Conservation (phyloP, 2,113 vertebrate species). For the Bubo scandiacus region DNA sequence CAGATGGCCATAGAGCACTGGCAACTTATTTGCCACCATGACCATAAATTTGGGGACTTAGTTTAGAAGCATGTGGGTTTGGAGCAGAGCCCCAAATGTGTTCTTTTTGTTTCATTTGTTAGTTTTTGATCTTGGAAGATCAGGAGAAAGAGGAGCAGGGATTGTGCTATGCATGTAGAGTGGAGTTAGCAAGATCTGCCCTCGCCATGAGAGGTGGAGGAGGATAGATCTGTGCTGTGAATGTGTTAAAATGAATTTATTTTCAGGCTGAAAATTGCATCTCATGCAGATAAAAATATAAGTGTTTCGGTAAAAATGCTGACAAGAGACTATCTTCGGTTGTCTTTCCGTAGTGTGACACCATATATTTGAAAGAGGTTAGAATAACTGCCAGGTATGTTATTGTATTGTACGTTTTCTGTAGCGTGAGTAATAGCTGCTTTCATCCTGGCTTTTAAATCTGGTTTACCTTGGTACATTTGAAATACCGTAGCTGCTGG, state of each 20-base stretch:
- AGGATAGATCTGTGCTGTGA: slow-evolving; percentile 6
- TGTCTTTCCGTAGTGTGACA: neutral
- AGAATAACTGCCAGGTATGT: neutral
- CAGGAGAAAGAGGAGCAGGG: neutral
- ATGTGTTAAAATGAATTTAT: neutral
- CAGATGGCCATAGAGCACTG: neutral
- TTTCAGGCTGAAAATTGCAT: slow-evolving; percentile 21
- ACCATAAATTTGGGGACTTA: neutral
- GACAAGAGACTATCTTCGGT: neutral
- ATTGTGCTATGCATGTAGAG: neutral
- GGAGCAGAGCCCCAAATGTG: neutral
- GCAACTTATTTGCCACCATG: neutral
- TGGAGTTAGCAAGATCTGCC: neutral
- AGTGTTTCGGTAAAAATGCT: slow-evolving; percentile 23
- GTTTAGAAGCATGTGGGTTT: neutral
- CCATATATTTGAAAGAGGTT: neutral
- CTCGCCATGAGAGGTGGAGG: neutral
- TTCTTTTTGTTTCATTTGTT: neutral
- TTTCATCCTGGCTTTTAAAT: neutral
- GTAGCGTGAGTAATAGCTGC: neutral
- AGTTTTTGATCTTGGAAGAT: neutral
- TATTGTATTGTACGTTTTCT: neutral
- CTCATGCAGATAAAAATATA: slow-evolving; percentile 4
- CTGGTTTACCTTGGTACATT: neutral
- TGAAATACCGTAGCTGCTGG: neutral